phyloP scores from a whole-genome alignment of 2,888 invertebrate genomes.

The Patella depressa region DNA sequence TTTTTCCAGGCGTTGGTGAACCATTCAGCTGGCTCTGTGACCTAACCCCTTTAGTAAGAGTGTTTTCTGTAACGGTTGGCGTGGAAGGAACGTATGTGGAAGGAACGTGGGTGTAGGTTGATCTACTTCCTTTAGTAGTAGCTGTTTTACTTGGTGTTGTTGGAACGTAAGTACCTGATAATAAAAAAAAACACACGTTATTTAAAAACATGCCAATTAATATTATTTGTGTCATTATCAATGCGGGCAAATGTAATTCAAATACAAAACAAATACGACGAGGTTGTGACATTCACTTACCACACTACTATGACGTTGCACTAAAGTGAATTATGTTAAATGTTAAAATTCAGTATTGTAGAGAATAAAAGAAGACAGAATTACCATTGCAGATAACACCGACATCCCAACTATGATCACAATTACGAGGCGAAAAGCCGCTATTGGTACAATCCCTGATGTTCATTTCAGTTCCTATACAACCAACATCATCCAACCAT shows the following conservation, averaged over 20 bases:
- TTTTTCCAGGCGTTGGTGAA: not conserved
- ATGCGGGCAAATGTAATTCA: too few species aligned
- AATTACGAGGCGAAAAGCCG: conserved; percentile 40
- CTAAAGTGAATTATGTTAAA: too few species aligned
- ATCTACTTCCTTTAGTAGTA: not conserved
- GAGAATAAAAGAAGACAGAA: not conserved
- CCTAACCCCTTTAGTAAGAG: too few species aligned
- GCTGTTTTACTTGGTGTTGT: not conserved
- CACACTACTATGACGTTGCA: too few species aligned
- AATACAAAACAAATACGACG: too few species aligned
- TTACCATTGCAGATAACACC: conserved; percentile 42
- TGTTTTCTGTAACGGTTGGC: not conserved
- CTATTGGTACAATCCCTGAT: conserved; percentile 34
- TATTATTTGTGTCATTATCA: too few species aligned
- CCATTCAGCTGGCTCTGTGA: too few species aligned
- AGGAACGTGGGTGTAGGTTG: too few species aligned
- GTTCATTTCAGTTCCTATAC: conserved; percentile 37
- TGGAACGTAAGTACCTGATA: conserved; percentile 10
- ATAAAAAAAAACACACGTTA: not conserved
- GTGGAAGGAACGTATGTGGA: not conserved
- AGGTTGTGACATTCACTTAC: too few species aligned
- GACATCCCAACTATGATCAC: conserved; percentile 41
- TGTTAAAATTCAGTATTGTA: too few species aligned
- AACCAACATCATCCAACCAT: conserved; percentile 45
- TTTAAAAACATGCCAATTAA: too few species aligned